Evolutionary conservation across 2,888 invertebrate genomes (phyloP).

Genomic region (Euclidia mi): DNA sequence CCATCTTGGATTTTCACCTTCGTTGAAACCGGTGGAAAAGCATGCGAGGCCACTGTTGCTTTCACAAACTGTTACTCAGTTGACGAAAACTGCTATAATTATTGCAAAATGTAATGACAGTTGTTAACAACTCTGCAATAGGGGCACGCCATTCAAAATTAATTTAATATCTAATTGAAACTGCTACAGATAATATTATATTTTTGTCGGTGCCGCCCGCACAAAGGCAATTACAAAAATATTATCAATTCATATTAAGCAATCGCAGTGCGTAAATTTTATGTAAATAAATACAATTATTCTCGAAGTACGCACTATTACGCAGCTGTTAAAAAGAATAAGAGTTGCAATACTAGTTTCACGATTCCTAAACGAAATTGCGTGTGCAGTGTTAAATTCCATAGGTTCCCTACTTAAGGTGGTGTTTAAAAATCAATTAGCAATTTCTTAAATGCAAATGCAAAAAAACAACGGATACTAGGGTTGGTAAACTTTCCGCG

Average conservation of each 20-base stretch:
- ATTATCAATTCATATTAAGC: conserved; percentile 6
- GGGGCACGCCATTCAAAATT: conserved; percentile 29
- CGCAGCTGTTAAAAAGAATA: not conserved
- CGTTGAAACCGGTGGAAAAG: conserved; percentile 70
- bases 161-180: conserved; percentile 28
- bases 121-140: conserved; percentile 27
- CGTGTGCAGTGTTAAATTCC: not conserved
- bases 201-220: conserved; percentile 21
- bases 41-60: conserved; percentile 75
- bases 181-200: conserved; percentile 19
- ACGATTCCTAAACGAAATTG: no score
- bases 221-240: conserved; percentile 16
- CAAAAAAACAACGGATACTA: conserved; percentile 46
- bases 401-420: not conserved
- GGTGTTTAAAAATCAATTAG: conserved; percentile 49
- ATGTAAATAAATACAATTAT: conserved; percentile 15
- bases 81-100: conserved; percentile 48
- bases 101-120: conserved; percentile 46
- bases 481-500: conserved; percentile 43
- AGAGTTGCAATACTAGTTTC: no score
- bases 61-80: conserved; percentile 64
- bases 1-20: conserved; percentile 77
- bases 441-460: conserved; percentile 52
- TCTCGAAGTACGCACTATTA: not conserved
- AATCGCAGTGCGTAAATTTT: conserved; percentile 22